Percentiles rank a stretch among this genome's conserved stretches.
phyloP scores from a whole-genome alignment of 2,797 vertebrate species.

The Chromobotia macracanthus region DNA sequence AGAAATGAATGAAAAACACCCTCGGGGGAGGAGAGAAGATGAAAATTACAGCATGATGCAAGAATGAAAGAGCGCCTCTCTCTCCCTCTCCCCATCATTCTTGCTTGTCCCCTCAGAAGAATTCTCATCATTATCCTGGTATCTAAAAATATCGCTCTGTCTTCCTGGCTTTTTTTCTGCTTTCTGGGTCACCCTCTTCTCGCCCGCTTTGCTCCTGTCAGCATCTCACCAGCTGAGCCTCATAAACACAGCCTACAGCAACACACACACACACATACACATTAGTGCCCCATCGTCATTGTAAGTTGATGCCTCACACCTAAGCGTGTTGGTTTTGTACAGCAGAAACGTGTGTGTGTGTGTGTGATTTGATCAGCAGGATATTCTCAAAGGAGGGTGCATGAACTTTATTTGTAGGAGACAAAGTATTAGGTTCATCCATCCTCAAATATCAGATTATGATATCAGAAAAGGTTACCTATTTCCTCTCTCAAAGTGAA shows the following conservation, averaged over 20 bases:
- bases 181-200: slow-evolving; percentile 78
- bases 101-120: slow-evolving; percentile 58
- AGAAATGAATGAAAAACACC: neutral
- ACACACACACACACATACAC: slow-evolving; percentile 37
- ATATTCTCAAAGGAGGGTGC: slow-evolving; percentile 49
- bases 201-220: slow-evolving; percentile 63
- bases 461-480: slow-evolving; percentile 58
- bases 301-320: neutral
- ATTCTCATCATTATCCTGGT: slow-evolving; percentile 72
- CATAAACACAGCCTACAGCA: slow-evolving; percentile 56
- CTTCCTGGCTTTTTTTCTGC: slow-evolving; percentile 64
- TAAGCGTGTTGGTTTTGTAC: neutral
- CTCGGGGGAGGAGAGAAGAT: neutral
- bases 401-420: slow-evolving; percentile 59
- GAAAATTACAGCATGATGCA: slow-evolving; percentile 9
- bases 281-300: slow-evolving; percentile 6
- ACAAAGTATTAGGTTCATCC: slow-evolving; percentile 57
- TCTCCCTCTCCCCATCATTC: slow-evolving; percentile 50
- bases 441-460: slow-evolving; percentile 59
- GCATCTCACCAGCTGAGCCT: slow-evolving; percentile 70
- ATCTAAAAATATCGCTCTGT: slow-evolving; percentile 78
- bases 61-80: slow-evolving; percentile 18
- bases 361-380: slow-evolving; percentile 43
- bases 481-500: slow-evolving; percentile 40
- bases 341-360: slow-evolving; percentile 17